phyloP scores from a whole-genome alignment of 1,140 invertebrate genomes.

The Branchinecta lynchi region DNA sequence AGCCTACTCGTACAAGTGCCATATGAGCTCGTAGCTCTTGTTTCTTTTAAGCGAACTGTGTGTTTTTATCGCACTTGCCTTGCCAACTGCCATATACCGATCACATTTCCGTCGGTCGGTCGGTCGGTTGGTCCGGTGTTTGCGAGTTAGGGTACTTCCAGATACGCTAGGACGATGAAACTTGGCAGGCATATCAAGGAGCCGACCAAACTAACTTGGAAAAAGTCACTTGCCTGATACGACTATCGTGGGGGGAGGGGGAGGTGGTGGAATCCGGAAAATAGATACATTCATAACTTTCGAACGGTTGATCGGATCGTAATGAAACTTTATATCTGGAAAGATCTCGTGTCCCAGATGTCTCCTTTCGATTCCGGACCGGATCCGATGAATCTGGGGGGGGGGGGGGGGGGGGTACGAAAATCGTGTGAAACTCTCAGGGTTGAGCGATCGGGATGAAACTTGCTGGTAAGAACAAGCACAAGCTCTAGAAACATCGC shows the following conservation, averaged over 20 bases:
- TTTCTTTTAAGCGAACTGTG: too few species aligned
- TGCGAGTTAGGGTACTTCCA: too few species aligned
- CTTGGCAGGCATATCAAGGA: too few species aligned
- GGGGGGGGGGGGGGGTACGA: background rate
- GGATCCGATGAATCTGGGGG: background rate
- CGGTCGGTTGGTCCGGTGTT: too few species aligned
- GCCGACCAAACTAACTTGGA: too few species aligned
- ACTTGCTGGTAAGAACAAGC: background rate
- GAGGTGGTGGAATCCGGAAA: conserved; percentile 29
- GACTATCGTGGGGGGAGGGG: background rate
- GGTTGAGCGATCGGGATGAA: background rate
- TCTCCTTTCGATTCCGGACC: background rate
- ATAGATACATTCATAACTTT: background rate
- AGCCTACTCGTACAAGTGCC: too few species aligned
- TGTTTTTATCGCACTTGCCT: too few species aligned
- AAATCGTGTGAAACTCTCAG: background rate
- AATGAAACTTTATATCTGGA: conserved; percentile 1
- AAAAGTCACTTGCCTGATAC: too few species aligned
- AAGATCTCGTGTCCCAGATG: background rate
- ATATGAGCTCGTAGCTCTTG: too few species aligned
- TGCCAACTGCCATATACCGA: too few species aligned
- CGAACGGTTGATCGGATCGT: background rate
- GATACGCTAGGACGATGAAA: too few species aligned
- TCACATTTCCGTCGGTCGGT: too few species aligned
- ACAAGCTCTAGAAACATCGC: background rate